phyloP scores from a whole-genome alignment of 1,140 invertebrate genomes.

The Maniola jurtina region DNA sequence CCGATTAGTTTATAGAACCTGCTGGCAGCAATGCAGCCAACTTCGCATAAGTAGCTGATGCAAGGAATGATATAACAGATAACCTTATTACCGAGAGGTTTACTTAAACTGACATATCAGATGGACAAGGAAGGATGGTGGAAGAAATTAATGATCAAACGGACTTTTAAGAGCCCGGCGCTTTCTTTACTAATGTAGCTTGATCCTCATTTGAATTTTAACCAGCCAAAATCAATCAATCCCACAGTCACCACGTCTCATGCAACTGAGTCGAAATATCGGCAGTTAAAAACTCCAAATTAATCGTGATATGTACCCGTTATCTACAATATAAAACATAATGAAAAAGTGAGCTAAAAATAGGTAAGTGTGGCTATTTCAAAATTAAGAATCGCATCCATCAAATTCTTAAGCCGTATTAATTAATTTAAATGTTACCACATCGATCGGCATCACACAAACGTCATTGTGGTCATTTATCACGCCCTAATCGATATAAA shows the following conservation, averaged over 20 bases:
- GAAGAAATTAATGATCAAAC: not conserved
- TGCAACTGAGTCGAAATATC: too few species aligned
- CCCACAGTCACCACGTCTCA: too few species aligned
- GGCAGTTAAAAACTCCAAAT: too few species aligned
- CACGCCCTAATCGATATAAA: constrained; percentile 42
- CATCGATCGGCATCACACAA: constrained; percentile 16
- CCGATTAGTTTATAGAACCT: constrained; percentile 19
- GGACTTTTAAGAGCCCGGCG: too few species aligned
- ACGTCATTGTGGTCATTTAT: constrained; percentile 27
- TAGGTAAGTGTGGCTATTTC: too few species aligned
- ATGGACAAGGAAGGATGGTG: not conserved
- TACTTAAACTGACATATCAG: not conserved
- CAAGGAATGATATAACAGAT: not conserved
- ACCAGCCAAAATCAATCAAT: too few species aligned
- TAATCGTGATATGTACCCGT: too few species aligned
- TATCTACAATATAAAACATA: too few species aligned
- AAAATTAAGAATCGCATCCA: not conserved
- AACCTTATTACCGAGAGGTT: not conserved
- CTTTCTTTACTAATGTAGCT: too few species aligned
- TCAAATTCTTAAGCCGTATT: constrained; percentile 26
- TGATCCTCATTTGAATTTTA: too few species aligned
- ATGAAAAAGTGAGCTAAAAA: not conserved
- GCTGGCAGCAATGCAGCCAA: constrained; percentile 5
- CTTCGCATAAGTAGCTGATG: constrained; percentile 1
- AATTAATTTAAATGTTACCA: constrained; percentile 21